Percentiles rank a stretch among this genome's conserved stretches.
These are phyloP conservation scores for Sialia sialis DNA, from an alignment of 2,113 vertebrate genomes.

Conservation along the genomic window DNA sequence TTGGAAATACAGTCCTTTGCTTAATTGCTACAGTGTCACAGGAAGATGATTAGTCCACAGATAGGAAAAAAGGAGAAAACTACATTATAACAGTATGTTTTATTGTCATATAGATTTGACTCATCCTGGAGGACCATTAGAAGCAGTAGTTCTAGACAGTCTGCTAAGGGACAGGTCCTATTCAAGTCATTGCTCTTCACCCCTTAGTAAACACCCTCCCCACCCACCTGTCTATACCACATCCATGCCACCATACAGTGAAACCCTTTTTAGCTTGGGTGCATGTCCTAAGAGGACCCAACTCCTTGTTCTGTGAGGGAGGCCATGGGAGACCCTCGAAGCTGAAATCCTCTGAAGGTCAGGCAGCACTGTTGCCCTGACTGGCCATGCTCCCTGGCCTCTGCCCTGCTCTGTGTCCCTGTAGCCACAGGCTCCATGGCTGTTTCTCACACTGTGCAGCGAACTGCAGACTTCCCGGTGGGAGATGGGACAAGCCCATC, in stretches of 20 bases:
- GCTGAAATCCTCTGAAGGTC: fast-evolving
- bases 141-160: neutral
- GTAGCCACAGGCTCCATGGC: fast-evolving
- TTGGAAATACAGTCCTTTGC: neutral
- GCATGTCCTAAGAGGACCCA: neutral
- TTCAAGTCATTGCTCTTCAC: neutral
- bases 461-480: neutral
- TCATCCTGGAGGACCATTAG: neutral
- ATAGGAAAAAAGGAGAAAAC: neutral
- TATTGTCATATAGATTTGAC: neutral
- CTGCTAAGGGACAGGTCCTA: neutral
- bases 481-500: neutral
- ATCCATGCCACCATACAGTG: too few relatives aligned
- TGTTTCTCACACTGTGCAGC: neutral
- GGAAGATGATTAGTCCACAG: neutral
- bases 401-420: neutral
- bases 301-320: fast-evolving
- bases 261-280: neutral
- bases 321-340: fast-evolving
- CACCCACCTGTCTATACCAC: too few relatives aligned
- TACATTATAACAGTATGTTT: neutral
- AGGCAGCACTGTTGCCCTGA: fast-evolving
- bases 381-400: fast-evolving
- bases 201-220: neutral
- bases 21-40: neutral